Evolutionary conservation across 1,140 invertebrate genomes (phyloP).

Genomic region (Capitella teleta): DNA sequence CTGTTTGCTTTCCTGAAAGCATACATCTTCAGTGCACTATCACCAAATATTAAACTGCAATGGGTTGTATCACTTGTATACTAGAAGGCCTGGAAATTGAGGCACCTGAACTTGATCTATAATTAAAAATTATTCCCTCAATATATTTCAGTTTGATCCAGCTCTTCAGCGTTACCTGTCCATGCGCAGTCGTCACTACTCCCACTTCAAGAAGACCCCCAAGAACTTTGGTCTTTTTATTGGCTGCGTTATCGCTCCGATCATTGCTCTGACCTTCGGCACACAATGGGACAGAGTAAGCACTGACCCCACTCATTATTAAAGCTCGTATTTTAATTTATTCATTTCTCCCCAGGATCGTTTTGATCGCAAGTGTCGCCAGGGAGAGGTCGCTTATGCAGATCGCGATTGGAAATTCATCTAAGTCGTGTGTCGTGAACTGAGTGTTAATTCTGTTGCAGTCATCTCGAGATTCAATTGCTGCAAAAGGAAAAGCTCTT

Average conservation of each 20-base stretch:
- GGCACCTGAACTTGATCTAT: too few relatives aligned
- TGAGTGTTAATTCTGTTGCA: too few relatives aligned
- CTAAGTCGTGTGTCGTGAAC: too few relatives aligned
- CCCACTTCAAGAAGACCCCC: slow-evolving; percentile 56
- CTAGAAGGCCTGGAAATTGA: too few relatives aligned
- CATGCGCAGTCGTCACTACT: slow-evolving; percentile 52
- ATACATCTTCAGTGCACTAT: too few relatives aligned
- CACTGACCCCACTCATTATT: too few relatives aligned
- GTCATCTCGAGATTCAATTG: too few relatives aligned
- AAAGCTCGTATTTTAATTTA: slow-evolving; percentile 6
- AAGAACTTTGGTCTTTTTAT: slow-evolving; percentile 48
- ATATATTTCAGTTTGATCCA: slow-evolving; percentile 59
- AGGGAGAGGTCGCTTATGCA: slow-evolving; percentile 58
- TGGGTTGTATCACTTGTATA: too few relatives aligned
- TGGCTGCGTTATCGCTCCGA: slow-evolving; percentile 48
- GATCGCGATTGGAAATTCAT: slow-evolving; percentile 54
- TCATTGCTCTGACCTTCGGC: slow-evolving; percentile 45
- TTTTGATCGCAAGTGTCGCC: slow-evolving; percentile 50
- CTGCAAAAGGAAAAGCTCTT: too few relatives aligned
- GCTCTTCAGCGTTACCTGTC: slow-evolving; percentile 58
- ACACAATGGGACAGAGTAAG: slow-evolving; percentile 44
- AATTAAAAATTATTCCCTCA: too few relatives aligned
- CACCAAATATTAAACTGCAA: not conserved
- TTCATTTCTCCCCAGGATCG: slow-evolving; percentile 36
- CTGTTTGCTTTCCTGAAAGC: too few relatives aligned